A percentile compares a stretch with the other conserved stretches of the same genome.
These are phyloP conservation scores for Streblospio benedicti DNA, from an alignment of 1,140 invertebrate species.

Conservation along the genomic window DNA sequence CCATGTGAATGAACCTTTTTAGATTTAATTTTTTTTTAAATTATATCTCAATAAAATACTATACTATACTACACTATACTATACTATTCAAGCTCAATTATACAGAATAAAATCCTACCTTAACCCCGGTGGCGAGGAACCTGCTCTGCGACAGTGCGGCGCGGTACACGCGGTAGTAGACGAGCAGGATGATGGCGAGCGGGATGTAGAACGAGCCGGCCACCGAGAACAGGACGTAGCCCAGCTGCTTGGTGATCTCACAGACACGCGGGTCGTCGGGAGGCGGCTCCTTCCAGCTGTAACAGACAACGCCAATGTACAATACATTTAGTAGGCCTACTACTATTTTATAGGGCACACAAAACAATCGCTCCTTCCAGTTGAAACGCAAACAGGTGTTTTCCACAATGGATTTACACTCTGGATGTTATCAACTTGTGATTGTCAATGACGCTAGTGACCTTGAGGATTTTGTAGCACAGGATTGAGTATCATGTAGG, in stretches of 20 bases:
- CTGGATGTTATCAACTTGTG: too few species aligned
- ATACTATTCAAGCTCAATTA: too few species aligned
- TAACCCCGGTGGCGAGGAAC: conserved; percentile 32
- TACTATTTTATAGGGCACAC: neutral
- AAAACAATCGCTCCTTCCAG: neutral
- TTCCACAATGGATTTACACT: too few species aligned
- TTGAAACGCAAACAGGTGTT: too few species aligned
- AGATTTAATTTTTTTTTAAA: too few species aligned
- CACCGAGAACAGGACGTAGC: conserved; percentile 50
- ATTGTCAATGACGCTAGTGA: too few species aligned
- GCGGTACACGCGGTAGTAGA: conserved; percentile 49
- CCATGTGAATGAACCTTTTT: too few species aligned
- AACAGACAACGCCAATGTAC: neutral
- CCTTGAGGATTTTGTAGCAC: too few species aligned
- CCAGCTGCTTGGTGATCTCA: conserved; percentile 46
- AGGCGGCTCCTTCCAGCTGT: conserved; percentile 11
- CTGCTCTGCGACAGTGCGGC: conserved; percentile 34
- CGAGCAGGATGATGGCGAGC: conserved; percentile 46
- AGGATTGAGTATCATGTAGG: too few species aligned
- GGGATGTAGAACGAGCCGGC: conserved; percentile 51
- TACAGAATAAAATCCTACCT: too few species aligned
- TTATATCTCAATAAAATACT: too few species aligned
- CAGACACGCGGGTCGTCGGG: conserved; percentile 32
- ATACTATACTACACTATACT: too few species aligned
- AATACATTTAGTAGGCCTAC: neutral